phyloP scores from a whole-genome alignment of 1,140 invertebrate species.

The Trichonephila clavata region DNA sequence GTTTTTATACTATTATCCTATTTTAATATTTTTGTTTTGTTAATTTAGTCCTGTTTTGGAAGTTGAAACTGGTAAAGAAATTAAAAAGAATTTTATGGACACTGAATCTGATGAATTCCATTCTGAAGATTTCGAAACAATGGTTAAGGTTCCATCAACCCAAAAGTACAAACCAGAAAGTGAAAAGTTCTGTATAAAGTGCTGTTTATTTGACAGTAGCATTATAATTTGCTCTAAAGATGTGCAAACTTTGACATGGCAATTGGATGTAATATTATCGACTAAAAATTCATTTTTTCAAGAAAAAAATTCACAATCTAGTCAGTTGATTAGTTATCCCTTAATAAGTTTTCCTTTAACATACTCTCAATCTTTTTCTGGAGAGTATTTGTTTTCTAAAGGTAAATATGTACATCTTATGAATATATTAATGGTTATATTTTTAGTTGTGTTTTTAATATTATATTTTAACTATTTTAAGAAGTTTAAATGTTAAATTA shows the following conservation, averaged over 20 bases:
- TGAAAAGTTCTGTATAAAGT: not conserved
- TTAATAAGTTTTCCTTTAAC: not conserved
- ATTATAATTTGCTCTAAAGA: slow-evolving; percentile 32
- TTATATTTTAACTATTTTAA: no score
- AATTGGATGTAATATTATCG: not conserved
- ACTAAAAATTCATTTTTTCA: not conserved
- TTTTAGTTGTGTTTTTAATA: no score
- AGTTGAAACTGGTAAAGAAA: not conserved
- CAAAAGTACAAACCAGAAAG: not conserved
- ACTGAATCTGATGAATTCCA: not conserved
- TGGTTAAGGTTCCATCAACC: not conserved
- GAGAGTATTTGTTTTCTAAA: not conserved
- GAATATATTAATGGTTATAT: no score
- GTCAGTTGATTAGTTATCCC: not conserved
- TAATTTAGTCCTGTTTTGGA: not conserved
- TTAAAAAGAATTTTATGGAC: not conserved
- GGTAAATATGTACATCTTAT: not conserved
- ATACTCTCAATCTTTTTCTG: not conserved
- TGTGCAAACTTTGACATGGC: not conserved
- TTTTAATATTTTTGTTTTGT: not conserved
- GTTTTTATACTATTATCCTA: not conserved
- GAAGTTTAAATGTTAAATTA: no score
- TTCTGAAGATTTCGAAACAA: slow-evolving; percentile 14
- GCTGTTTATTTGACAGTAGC: not conserved
- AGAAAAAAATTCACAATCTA: not conserved